Conservation (phyloP, 2,888 invertebrate species). For the Linyphia triangularis region DNA sequence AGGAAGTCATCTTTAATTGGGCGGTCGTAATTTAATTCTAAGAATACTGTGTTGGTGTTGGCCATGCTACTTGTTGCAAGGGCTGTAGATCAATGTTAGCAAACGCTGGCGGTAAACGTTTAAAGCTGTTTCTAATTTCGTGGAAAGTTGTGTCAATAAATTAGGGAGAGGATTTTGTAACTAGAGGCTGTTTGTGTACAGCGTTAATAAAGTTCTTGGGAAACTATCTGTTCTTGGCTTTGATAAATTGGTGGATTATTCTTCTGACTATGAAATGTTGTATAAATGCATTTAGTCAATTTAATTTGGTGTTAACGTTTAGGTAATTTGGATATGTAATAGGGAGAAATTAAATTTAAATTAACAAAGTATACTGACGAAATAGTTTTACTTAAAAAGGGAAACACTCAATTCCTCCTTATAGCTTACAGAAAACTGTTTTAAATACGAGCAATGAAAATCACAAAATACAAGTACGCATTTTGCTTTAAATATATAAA, state of each 20-base stretch:
- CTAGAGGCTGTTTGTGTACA: not conserved
- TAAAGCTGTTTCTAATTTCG: slow-evolving; percentile 3
- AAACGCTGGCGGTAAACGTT: slow-evolving; percentile 1
- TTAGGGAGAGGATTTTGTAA: not conserved
- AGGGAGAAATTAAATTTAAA: too few species aligned
- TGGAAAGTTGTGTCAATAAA: slow-evolving; percentile 10
- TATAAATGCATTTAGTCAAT: too few species aligned
- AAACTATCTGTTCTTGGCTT: not conserved
- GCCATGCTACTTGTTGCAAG: slow-evolving; percentile 3
- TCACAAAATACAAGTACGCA: too few species aligned
- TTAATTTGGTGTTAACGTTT: too few species aligned
- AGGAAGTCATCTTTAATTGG: slow-evolving; percentile 42
- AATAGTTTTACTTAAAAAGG: too few species aligned
- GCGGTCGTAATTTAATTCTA: slow-evolving; percentile 14
- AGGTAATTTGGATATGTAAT: too few species aligned
- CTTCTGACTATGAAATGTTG: too few species aligned
- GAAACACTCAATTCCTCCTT: too few species aligned
- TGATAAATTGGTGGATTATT: not conserved
- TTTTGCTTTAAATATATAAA: too few species aligned
- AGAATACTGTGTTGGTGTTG: not conserved
- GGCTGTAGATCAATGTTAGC: not conserved
- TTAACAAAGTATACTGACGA: too few species aligned
- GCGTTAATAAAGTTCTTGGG: not conserved
- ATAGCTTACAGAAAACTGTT: too few species aligned
- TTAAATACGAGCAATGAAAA: too few species aligned